phyloP scores from a whole-genome alignment of 1,140 invertebrate genomes.

The Monomorium pharaonis region DNA sequence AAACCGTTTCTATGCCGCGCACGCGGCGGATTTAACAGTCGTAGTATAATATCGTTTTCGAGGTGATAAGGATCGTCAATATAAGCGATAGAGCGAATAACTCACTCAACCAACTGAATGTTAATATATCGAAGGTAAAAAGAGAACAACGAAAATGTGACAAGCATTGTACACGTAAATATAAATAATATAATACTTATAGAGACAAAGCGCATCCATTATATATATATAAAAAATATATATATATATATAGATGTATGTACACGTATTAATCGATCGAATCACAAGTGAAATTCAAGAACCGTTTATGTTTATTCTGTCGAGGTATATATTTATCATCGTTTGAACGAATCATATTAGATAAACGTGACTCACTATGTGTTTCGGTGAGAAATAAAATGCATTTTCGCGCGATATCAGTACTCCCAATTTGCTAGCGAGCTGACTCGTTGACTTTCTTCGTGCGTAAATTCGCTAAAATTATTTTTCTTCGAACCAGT shows the following conservation, averaged over 20 bases:
- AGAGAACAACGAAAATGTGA: slow-evolving; percentile 68
- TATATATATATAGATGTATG: slow-evolving; percentile 42
- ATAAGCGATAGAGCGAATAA: slow-evolving; percentile 39
- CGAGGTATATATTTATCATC: background rate
- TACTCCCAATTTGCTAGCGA: background rate
- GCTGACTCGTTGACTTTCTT: background rate
- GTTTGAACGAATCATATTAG: background rate
- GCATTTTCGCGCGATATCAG: background rate
- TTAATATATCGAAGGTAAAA: slow-evolving; percentile 66
- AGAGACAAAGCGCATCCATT: slow-evolving; percentile 31
- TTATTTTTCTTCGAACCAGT: background rate
- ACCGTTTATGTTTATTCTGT: slow-evolving; percentile 36
- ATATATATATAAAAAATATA: slow-evolving; percentile 34
- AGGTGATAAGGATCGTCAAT: slow-evolving; percentile 62
- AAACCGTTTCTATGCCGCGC: slow-evolving; percentile 65
- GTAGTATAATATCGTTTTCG: slow-evolving; percentile 61
- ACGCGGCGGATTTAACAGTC: slow-evolving; percentile 50
- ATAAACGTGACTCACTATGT: background rate
- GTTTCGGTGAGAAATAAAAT: background rate
- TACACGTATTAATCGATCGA: slow-evolving; percentile 57
- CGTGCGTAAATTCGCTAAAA: background rate
- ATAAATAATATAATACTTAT: slow-evolving; percentile 68
- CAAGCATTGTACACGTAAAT: slow-evolving; percentile 66
- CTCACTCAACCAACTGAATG: slow-evolving; percentile 38
- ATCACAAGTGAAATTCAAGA: slow-evolving; percentile 36